Evolutionary conservation across 2,113 vertebrate species (phyloP), one percentile per base, ranked within the genome.

Genomic region (Chelonoidis abingdonii): DNA sequence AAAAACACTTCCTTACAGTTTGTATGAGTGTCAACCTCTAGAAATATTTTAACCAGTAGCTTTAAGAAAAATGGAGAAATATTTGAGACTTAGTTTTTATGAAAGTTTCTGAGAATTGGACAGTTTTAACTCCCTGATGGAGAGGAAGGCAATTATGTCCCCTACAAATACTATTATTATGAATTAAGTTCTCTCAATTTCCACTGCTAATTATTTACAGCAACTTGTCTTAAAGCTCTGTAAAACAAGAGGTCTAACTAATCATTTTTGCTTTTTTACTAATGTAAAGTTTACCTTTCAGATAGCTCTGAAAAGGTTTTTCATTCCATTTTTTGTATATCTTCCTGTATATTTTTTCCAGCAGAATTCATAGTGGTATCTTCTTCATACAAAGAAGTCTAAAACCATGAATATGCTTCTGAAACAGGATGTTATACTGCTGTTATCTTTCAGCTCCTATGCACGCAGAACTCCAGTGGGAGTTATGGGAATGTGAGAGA

Each of bases 321-420:
- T 72, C 92, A 80, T 57, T 90, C 84, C 91, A 56, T 93, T 95
- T 95, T 50, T 75, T 94, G 80, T 80, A 95, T 90, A 83, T 86
- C 83, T 92, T 83, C 54, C 10, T n/a, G 72, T 27, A 10, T n/a
- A 84, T 94, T 84, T 92, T 87, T 88, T 94, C 89, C 57, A 91
- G 83, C 29, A 96, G 81, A 97, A 95, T 93, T 95, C 92, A 93
- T 75, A 93, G 92, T 59, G 81, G 53, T 35, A 50, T 91, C 80
- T 96, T 88, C 89, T 54, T 86, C 83, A 85, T n/a, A 69, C 54
- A 75, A 86, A 86, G 87, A 89, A 22, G 35, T 84, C 79, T 94
- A 57, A 27, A 56, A 81, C 83, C 93, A 94, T 84, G 76, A 56
- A 59, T 53, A 59, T 53, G 89, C 82, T 89, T 59, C 50, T 83